Base-by-base conservation (phyloP, 2,888 invertebrate species). In the Cryptus viduatorius region DNA sequence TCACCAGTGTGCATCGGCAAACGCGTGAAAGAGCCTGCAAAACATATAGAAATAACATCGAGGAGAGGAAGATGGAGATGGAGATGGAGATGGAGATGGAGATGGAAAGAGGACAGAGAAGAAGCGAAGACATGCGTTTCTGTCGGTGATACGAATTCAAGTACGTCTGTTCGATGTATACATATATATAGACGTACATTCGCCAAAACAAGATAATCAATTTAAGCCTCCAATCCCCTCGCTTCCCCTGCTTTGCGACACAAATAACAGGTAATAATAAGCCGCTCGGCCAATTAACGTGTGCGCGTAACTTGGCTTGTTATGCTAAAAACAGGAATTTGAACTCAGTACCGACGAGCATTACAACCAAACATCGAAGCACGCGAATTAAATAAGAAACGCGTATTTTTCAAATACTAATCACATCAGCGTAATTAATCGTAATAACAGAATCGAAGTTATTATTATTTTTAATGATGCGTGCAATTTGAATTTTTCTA, bases 151-250 rank as follows among this genome's bases (percentile, higher is more conserved):
- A 31, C 29, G 61, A 12, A 14, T 44, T 65, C 12, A 42, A 16
- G 42, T 65, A n/a, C 42, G 42, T 10, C 42, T 10, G 42, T 42
- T 14, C 1, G 10, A 19, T 37, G 31, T 37, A 71, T 37, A 37
- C 53, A 64, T 46, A 12, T 31, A 29, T 71, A 24, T 59, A 50
- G 16, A 2, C 16, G 7, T 42, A 7, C 8, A 7, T 10, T 10
- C 42, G 42, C 53, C 24, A 56, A 72, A 79, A 72, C 29, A 71
- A 65, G 79, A 79, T 64, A 79, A 79, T 79, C 61, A 64, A 79
- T 79, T 79, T 53, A 79, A 64, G 5, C 37, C 37, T 1, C 37
- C 37, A 1, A 8, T 7, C 8, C 7, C 8, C 37, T 37, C 37
- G 4, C 37, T 1, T 7, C 68, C 31, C 16, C 16, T 4, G 37